Percentiles rank a stretch among this genome's conserved stretches.
Evolutionary conservation across 2,797 vertebrate species (phyloP).

Genomic region (Hapalemur alaotrensis): DNA sequence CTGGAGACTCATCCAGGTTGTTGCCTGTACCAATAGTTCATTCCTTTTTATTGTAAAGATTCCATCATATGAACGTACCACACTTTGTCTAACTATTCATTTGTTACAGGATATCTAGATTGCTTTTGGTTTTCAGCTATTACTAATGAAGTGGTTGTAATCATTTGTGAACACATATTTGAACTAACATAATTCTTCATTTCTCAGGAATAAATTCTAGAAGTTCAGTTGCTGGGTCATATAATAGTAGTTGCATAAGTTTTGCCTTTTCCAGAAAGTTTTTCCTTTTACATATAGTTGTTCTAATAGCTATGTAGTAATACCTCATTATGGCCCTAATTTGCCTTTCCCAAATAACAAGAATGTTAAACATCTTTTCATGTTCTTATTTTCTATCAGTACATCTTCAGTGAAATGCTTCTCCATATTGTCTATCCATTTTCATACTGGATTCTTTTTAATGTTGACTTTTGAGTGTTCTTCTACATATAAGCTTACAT

Average conservation of each 20-base stretch:
- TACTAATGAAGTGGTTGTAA: not conserved
- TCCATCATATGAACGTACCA: not conserved
- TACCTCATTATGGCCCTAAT: not conserved
- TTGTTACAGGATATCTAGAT: not conserved
- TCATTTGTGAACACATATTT: not conserved
- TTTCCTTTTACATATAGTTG: not conserved
- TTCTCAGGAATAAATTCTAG: not conserved
- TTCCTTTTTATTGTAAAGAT: not conserved
- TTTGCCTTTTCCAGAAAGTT: not conserved
- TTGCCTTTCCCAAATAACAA: not conserved
- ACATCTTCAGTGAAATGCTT: not conserved
- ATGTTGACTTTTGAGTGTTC: not conserved
- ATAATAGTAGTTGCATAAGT: not conserved
- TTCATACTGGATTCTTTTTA: not conserved
- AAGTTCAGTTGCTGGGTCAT: not conserved
- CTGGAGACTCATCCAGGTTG: not conserved
- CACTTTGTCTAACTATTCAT: not conserved
- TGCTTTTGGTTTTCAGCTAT: not conserved
- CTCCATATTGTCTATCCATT: not conserved
- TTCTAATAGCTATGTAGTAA: not conserved
- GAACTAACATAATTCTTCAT: not conserved
- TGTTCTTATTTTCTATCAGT: not conserved
- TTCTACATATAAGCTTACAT: not conserved
- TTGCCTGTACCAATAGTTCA: not conserved
- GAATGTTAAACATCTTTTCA: not conserved